These are phyloP conservation scores for Carcharodon carcharias DNA, from an alignment of 2,797 vertebrate species.

Conservation along the genomic window DNA sequence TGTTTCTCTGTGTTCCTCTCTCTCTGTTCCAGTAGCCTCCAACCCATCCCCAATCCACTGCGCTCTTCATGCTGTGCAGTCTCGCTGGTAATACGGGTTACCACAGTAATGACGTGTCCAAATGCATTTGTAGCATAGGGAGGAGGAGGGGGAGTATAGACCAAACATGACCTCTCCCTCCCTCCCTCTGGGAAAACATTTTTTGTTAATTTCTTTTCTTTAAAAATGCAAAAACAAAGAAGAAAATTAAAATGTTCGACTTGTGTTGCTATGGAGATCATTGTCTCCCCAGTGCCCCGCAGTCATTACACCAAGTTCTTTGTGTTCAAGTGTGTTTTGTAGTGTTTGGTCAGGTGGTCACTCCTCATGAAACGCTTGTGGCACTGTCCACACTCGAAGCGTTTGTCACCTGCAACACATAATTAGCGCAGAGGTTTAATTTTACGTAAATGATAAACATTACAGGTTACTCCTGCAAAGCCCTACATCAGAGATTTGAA, in stretches of 20 bases:
- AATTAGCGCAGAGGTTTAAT: slow-evolving; percentile 19
- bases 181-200: slow-evolving; percentile 49
- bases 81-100: not conserved
- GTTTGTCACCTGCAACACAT: slow-evolving; percentile 78
- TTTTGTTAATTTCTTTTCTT: slow-evolving; percentile 42
- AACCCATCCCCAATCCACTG: not conserved
- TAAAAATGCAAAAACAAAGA: slow-evolving; percentile 47
- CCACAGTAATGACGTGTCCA: not conserved
- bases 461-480: not conserved
- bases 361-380: slow-evolving; percentile 98
- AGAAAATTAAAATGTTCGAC: slow-evolving; percentile 50
- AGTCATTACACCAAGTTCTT: slow-evolving; percentile 71
- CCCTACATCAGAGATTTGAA: not conserved
- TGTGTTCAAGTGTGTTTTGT: slow-evolving; percentile 95
- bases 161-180: not conserved
- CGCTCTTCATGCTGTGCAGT: not conserved
- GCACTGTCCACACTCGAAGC: slow-evolving; percentile 92
- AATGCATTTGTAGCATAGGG: not conserved
- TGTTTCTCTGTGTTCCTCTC: not conserved
- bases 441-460: not conserved
- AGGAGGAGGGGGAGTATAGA: not conserved
- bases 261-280: not conserved
- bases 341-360: slow-evolving; percentile 96
- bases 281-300: not conserved
- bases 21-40: not conserved